Evolutionary conservation across 2,888 invertebrate species (phyloP), one percentile per base, ranked within the genome.

Genomic region (Lochmaea capreae): DNA sequence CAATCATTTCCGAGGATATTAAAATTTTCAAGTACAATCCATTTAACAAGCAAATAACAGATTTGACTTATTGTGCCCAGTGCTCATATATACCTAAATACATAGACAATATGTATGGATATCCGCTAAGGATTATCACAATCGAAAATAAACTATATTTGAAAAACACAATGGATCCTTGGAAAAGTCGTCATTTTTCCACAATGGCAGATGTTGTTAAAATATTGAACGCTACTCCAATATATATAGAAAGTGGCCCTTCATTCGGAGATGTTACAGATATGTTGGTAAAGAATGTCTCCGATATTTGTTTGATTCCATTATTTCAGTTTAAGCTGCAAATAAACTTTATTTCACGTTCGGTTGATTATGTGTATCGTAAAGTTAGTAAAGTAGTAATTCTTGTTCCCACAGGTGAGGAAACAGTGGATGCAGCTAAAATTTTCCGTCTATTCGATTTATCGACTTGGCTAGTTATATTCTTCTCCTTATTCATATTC

Each of bases 11-110:
- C 14, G 43, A 57, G 11, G 18, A 33, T 4, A 22, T 70, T 14
- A 63, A 18, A 62, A 52, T 70, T 18, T 14, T 70, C 3, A 54
- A 57, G 16, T 70, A 70, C 16, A 70, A 70, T 43, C 70, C 70
- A 1, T 70, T 70, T 18, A 43, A 18, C 8, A 22, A 43, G 26
- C n/a, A 42, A 57, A 54, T 70, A 18, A 57, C 18, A 0, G 57
- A 65, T 46, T 11, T 70, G 8, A 65, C 57, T 12, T 14, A 70
- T 26, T 65, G 57, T 57, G 39, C n/a, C 3, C 11, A 18, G 6
- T 65, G 57, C 10, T 16, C 14, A 8, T 70, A 49, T 61, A 18
- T 57, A 12, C 2, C 63, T n/a, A 11, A 52, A 2, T 22, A 14
- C 8, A 65, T 70, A 43, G 22, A 39, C 2, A 70, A 63, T 22